Evolutionary conservation across 2,113 vertebrate genomes (phyloP).

Genomic region (Helogale parvula): DNA sequence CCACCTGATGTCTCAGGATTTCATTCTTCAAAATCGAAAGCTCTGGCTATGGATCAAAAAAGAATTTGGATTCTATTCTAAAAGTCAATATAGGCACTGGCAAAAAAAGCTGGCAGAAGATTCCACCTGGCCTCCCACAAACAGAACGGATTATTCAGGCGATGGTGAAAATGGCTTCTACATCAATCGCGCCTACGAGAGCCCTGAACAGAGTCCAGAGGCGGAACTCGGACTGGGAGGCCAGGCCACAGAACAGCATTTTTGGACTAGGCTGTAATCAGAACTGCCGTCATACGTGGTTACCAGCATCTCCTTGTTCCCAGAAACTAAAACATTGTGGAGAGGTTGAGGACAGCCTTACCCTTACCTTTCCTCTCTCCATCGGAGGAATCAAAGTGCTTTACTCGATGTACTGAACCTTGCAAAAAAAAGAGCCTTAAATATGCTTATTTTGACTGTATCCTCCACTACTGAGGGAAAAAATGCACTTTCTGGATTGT

Average conservation of each 20-base stretch:
- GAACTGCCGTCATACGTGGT: background rate
- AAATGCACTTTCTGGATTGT: background rate
- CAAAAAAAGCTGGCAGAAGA: conserved; percentile 79
- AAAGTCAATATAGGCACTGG: conserved; percentile 78
- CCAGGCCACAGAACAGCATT: conserved; percentile 60
- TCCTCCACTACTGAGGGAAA: background rate
- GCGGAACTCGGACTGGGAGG: background rate
- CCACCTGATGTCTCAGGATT: conserved; percentile 67
- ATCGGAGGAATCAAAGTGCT: background rate
- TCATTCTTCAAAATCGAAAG: conserved; percentile 81
- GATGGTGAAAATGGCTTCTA: conserved; percentile 60
- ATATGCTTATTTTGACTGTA: background rate
- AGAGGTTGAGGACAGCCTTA: background rate
- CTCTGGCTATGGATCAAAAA: conserved; percentile 83
- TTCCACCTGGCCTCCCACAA: conserved; percentile 71
- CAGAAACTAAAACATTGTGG: background rate
- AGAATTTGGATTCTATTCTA: conserved; percentile 73
- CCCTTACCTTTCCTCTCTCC: background rate
- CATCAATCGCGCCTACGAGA: conserved; percentile 71
- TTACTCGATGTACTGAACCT: background rate
- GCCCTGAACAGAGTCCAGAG: background rate
- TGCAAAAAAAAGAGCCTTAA: background rate
- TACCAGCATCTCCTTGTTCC: background rate
- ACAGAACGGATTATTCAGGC: conserved; percentile 68
- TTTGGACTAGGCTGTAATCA: conserved; percentile 69